Evolutionary conservation across 2,888 invertebrate genomes (phyloP), one percentile per base, ranked within the genome.

Genomic region (Lucinisca nassula): DNA sequence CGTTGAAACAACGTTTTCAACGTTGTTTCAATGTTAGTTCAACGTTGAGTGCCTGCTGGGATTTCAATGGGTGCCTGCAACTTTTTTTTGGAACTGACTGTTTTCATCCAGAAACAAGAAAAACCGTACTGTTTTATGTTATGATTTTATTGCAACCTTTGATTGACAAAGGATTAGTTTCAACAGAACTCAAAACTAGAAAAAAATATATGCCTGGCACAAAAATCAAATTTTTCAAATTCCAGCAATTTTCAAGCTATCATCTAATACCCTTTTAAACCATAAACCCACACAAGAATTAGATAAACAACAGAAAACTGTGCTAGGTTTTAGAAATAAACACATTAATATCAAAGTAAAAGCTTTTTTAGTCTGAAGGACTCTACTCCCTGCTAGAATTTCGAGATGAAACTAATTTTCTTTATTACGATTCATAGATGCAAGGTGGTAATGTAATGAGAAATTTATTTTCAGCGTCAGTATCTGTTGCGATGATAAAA

Each of bases 331-430:
- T 35, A 35, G 35, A 67, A 67, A 6, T 67, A 21, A 67, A 67
- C 67, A 67, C n/a, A 55, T 67, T 67, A 67, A 35, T 67, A 67
- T 67, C 35, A 21, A 67, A 67, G 35, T 67, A 67, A 67, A 67
- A 67, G 67, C 67, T 67, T 67, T 67, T 67, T 35, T 67, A 67
- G 67, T 67, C 35, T 8, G 67, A 67, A 35, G 35, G 3, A 17
- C 45, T 67, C 3, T 17, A 51, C 45, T 75, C 85, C 81, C 78
- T 81, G 85, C 85, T 82, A 85, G 85, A 85, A 82, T 79, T 80
- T 78, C 77, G 70, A 81, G 80, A 37, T 38, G 73, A 79, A 73
- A 49, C 51, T 40, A 40, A 51, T 70, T 79, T 79, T 37, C 35
- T n/a, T n/a, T 51, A 67, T 67, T 67, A 67, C 35, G 21, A 35